Conservation (phyloP, 2,888 invertebrate genomes). For the Drosophila gaucha region DNA sequence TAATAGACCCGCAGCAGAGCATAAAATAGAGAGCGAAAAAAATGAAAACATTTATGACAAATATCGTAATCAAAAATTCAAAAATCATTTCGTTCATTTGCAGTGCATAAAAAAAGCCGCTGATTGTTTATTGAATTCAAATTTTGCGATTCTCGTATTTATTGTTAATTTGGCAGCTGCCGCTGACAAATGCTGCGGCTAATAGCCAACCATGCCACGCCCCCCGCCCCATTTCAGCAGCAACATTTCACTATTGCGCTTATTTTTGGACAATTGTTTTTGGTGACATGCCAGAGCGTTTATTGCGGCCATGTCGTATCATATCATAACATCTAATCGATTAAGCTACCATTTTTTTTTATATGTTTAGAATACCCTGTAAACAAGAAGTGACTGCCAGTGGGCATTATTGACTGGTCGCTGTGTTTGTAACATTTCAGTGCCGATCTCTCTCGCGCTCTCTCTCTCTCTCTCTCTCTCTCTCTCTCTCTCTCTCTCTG, state of each 20-base stretch:
- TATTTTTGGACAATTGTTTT: constrained; percentile 20
- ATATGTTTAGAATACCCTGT: constrained; percentile 23
- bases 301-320: constrained; percentile 54
- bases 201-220: background rate
- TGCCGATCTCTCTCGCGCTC: too few relatives aligned
- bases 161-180: constrained; percentile 26
- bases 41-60: background rate
- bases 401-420: background rate
- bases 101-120: constrained; percentile 5
- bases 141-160: constrained; percentile 9
- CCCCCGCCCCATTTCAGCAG: background rate
- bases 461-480: too few relatives aligned
- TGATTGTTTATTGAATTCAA: constrained; percentile 38
- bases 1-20: constrained; percentile 4
- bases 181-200: constrained; percentile 2
- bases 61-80: constrained; percentile 35
- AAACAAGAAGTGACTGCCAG: too few relatives aligned
- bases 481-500: too few relatives aligned
- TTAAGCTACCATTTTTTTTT: background rate
- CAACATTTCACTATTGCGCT: constrained; percentile 22
- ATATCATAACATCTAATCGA: constrained; percentile 57
- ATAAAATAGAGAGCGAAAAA: background rate
- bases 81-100: constrained; percentile 12
- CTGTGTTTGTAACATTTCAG: too few relatives aligned
- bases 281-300: constrained; percentile 39